Conservation (phyloP, 2,888 invertebrate genomes). For the Cataglyphis rosenhaueri region DNA sequence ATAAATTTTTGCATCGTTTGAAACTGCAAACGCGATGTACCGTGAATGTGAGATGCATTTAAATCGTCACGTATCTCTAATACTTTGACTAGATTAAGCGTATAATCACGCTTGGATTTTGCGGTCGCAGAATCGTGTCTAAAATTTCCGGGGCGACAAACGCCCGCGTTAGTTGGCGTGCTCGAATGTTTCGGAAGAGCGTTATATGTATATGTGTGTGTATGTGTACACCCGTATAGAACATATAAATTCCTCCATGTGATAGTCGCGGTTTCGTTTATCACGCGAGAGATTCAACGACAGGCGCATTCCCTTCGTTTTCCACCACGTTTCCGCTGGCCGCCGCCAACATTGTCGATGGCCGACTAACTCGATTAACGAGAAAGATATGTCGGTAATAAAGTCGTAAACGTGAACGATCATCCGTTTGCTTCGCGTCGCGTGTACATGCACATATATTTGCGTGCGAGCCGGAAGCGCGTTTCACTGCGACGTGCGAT, state of each 20-base stretch:
- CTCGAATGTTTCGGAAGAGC: not conserved
- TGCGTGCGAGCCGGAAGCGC: conserved; percentile 1
- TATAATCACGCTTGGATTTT: conserved; percentile 12
- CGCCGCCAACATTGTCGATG: not conserved
- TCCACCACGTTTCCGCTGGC: not conserved
- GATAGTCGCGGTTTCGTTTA: not conserved
- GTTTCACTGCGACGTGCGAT: not conserved
- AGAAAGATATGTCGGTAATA: conserved; percentile 72
- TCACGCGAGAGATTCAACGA: not conserved
- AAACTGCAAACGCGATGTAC: not conserved
- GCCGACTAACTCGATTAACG: conserved; percentile 48
- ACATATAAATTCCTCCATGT: conserved; percentile 21
- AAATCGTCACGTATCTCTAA: not conserved
- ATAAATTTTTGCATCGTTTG: not conserved
- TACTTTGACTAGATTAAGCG: not conserved
- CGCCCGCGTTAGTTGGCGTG: not conserved
- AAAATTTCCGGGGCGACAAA: not conserved
- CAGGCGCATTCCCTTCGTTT: conserved; percentile 1
- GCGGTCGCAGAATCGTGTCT: not conserved
- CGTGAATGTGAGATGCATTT: not conserved
- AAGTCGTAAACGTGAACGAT: conserved; percentile 62
- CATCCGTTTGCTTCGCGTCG: conserved; percentile 21
- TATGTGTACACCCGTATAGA: not conserved
- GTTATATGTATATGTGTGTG: not conserved
- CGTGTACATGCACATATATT: conserved; percentile 1